Evolutionary conservation across 2,113 vertebrate species (phyloP), one percentile per base, ranked within the genome.

Genomic region (Zosterops japonicus): DNA sequence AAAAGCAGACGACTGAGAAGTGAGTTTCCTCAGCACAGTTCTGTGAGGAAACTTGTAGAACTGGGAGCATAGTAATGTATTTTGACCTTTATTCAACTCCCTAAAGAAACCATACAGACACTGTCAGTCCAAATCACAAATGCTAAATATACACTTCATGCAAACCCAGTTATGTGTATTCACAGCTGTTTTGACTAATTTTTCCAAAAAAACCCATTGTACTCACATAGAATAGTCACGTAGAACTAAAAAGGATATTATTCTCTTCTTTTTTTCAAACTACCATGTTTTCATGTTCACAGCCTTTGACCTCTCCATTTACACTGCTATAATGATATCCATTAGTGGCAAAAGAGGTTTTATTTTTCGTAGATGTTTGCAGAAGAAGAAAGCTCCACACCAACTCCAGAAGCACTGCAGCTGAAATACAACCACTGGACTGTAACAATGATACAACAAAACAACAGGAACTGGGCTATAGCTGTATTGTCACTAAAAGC

Each of bases 301-400:
- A 76, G 35, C 21, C 27, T 82, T 83, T 94, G 82, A 83, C 27
- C 18, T 87, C 42, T 78, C 35, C 39, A 50, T 80, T 94, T 87
- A 74, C 35, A 41, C 50, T 83, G 50, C 12, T 49, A 10, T 25
- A 59, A 56, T 2, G 1, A 35, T 39, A 79, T 15, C 70, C 61
- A 72, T 89, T 95, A 80, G 33, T 47, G 46, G 14, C 21, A 67
- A 64, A 70, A 64, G 12, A 33, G 10, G 12, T 7, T 59, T 41
- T 9, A 2, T 71, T 63, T 89, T 57, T 64, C 1, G 1, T 39
- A n/a, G 24, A 41, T 44, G 46, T 70, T 90, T 80, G 49, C 68
- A 67, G 79, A 80, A 79, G 12, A 39, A 87, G 12, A 19, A 15
- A 39, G 15, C 16, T 84, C 28, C 19, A 49, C 12, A 53, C 6